phyloP scores from a whole-genome alignment of 2,797 vertebrate genomes.

The Sylvilagus floridanus region DNA sequence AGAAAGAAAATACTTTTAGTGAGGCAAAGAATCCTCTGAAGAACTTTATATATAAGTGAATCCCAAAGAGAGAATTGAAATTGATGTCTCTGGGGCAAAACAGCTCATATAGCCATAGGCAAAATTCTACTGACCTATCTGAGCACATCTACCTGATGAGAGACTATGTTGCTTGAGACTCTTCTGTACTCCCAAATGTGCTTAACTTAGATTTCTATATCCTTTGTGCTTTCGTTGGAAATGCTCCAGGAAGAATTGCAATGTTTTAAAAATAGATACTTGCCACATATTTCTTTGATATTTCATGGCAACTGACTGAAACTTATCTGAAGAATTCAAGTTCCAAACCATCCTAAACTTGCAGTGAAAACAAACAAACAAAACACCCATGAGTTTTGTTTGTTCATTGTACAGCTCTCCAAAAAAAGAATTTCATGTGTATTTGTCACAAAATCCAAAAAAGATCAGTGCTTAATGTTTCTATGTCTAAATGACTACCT shows the following conservation, averaged over 20 bases:
- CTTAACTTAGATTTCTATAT: conserved; percentile 76
- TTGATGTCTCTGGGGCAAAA: conserved; percentile 71
- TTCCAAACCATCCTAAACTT: conserved; percentile 48
- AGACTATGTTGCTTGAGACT: conserved; percentile 69
- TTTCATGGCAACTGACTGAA: conserved; percentile 55
- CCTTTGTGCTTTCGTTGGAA: conserved; percentile 69
- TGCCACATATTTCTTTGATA: conserved; percentile 62
- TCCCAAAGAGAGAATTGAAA: conserved; percentile 74
- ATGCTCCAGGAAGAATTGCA: conserved; percentile 64
- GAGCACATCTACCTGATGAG: conserved; percentile 72
- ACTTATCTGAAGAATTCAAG: conserved; percentile 56
- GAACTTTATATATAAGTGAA: conserved; percentile 44
- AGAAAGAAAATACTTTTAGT: conserved; percentile 67
- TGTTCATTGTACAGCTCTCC: background rate
- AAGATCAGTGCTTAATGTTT: background rate
- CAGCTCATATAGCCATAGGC: conserved; percentile 65
- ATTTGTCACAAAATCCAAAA: conserved; percentile 8
- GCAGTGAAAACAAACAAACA: conserved; percentile 50
- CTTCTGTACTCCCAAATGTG: conserved; percentile 73
- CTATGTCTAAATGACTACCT: conserved; percentile 2
- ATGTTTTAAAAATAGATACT: conserved; percentile 77
- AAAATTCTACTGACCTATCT: conserved; percentile 67
- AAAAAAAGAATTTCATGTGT: conserved; percentile 19
- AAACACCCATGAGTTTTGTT: conserved; percentile 25
- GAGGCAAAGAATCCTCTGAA: conserved; percentile 73